These are phyloP conservation scores for Mythimna ferrago DNA, from an alignment of 2,888 invertebrate species.

Conservation along the genomic window DNA sequence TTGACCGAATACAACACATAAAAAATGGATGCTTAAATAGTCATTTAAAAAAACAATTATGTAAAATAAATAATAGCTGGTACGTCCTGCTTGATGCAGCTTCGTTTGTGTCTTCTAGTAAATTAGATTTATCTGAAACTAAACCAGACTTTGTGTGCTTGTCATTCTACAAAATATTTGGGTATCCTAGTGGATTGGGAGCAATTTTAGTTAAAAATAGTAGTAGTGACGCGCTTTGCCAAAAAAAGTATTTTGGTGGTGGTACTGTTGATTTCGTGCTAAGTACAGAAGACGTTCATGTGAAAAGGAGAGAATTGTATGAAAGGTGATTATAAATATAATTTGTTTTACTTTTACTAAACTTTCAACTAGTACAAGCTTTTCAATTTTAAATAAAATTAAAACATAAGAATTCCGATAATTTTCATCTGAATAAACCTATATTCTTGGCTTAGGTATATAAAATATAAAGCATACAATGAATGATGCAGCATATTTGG, in stretches of 20 bases:
- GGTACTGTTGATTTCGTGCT: constrained; percentile 97
- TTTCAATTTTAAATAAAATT: background rate
- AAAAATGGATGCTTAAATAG: constrained; percentile 91
- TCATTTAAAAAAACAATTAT: constrained; percentile 78
- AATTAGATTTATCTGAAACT: constrained; percentile 93
- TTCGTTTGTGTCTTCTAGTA: constrained; percentile 94
- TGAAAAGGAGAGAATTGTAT: constrained; percentile 92
- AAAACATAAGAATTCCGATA: background rate
- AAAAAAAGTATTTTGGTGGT: constrained; percentile 96
- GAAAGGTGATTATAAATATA: constrained; percentile 91
- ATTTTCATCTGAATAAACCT: constrained; percentile 5
- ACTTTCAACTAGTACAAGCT: background rate
- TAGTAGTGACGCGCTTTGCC: constrained; percentile 90
- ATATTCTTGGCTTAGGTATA: background rate
- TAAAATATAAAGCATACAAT: background rate
- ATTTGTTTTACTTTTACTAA: background rate
- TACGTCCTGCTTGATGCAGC: constrained; percentile 97
- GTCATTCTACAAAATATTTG: constrained; percentile 99
- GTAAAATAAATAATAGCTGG: constrained; percentile 90
- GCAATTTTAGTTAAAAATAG: constrained; percentile 95
- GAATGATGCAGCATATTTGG: constrained; percentile 41
- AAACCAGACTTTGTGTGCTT: constrained; percentile 97
- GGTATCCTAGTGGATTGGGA: constrained; percentile 98
- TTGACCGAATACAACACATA: constrained; percentile 92
- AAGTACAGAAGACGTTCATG: constrained; percentile 93